Percentiles rank a stretch among this genome's conserved stretches.
These are phyloP conservation scores for Myotis findleyi DNA, from an alignment of 2,797 vertebrate genomes.

Conservation along the genomic window DNA sequence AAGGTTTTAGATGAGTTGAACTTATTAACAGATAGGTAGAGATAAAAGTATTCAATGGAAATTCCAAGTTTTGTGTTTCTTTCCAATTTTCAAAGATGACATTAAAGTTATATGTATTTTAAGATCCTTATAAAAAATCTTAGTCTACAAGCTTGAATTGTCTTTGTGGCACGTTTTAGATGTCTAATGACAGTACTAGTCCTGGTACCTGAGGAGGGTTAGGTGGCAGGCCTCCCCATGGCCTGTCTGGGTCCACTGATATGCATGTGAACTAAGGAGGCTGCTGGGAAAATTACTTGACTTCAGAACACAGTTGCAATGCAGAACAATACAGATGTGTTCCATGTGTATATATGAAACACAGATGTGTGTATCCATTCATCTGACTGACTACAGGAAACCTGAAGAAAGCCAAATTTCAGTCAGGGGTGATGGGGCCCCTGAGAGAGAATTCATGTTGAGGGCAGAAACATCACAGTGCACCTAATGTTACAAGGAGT, in stretches of 20 bases:
- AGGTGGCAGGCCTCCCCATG: background rate
- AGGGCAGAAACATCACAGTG: background rate
- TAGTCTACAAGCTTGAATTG: background rate
- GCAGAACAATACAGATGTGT: background rate
- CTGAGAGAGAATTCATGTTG: background rate
- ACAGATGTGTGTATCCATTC: background rate
- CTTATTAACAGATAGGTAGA: background rate
- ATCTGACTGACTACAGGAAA: background rate
- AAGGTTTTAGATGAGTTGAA: background rate
- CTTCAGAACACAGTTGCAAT: background rate
- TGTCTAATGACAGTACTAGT: background rate
- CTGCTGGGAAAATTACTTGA: conserved; percentile 25
- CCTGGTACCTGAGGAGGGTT: background rate
- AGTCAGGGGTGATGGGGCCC: background rate
- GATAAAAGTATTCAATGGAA: background rate
- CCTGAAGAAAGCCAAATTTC: background rate
- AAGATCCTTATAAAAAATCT: conserved; percentile 2
- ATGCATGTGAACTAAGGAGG: background rate
- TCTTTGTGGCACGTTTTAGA: background rate
- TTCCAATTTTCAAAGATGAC: background rate
- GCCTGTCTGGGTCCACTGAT: background rate
- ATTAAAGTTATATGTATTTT: background rate
- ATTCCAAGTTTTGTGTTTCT: background rate
- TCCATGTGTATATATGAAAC: background rate
- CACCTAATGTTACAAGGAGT: background rate